These are phyloP conservation scores for Microtus ochrogaster DNA, from an alignment of 2,113 vertebrate genomes.

Conservation along the genomic window DNA sequence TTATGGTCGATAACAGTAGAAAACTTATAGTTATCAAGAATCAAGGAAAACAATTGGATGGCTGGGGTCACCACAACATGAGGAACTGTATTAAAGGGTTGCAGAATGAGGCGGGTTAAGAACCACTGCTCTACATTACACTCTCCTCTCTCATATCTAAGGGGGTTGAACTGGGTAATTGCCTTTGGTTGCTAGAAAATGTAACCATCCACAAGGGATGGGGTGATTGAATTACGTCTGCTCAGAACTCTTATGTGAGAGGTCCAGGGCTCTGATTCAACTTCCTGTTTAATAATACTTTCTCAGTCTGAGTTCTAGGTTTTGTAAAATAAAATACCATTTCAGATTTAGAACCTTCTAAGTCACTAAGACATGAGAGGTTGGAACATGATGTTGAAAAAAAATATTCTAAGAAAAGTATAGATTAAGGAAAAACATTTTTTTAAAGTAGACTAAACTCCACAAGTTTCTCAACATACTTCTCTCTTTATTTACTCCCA, in stretches of 20 bases:
- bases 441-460: not conserved
- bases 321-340: not conserved
- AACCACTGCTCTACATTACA: too few species aligned
- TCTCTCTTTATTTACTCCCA: not conserved
- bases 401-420: not conserved
- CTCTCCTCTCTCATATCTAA: not conserved
- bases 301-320: not conserved
- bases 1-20: not conserved
- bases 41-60: not conserved
- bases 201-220: not conserved
- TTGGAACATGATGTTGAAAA: not conserved
- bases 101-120: too few species aligned
- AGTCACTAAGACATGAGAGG: not conserved
- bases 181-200: not conserved
- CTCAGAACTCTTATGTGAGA: not conserved
- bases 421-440: not conserved
- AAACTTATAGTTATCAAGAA: not conserved
- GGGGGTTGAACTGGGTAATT: not conserved
- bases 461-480: fast-evolving
- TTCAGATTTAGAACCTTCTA: not conserved
- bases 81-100: not conserved
- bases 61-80: not conserved
- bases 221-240: not conserved
- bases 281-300: not conserved
- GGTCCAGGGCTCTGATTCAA: not conserved